A percentile compares a stretch with the other conserved stretches of the same genome.
Conservation (phyloP, 2,797 vertebrate species). For the Oreonectes daqikongensis region DNA sequence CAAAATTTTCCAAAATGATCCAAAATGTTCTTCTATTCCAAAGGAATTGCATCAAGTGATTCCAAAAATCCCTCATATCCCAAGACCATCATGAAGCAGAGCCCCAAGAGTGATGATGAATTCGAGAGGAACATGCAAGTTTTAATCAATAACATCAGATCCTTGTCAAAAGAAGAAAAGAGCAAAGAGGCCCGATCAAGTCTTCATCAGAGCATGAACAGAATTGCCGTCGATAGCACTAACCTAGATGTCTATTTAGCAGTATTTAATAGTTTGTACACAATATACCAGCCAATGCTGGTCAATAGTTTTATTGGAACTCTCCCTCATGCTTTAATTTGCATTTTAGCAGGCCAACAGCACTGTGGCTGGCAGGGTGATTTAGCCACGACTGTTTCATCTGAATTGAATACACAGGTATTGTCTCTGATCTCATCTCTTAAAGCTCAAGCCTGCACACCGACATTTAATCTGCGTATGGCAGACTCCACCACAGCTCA, state of each 20-base stretch:
- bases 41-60: constrained; percentile 48
- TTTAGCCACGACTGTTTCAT: constrained; percentile 64
- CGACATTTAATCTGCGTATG: constrained; percentile 54
- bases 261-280: constrained; percentile 61
- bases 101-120: constrained; percentile 21
- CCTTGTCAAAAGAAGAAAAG: constrained; percentile 53
- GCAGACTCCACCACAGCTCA: constrained; percentile 38
- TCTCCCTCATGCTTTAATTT: constrained; percentile 70
- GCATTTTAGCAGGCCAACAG: constrained; percentile 69
- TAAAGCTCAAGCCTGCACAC: constrained; percentile 66
- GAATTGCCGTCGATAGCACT: constrained; percentile 18
- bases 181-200: neutral
- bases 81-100: constrained; percentile 41
- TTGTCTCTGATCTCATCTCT: constrained; percentile 62
- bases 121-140: constrained; percentile 63
- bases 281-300: constrained; percentile 60
- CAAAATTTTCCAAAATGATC: too few relatives aligned
- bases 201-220: constrained; percentile 7
- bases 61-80: constrained; percentile 18
- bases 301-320: constrained; percentile 64
- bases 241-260: constrained; percentile 61
- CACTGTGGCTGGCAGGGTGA: constrained; percentile 74
- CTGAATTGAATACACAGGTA: constrained; percentile 63
- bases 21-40: neutral
- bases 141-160: constrained; percentile 65